Evolutionary conservation across 2,797 vertebrate species (phyloP).

Genomic region (Champsocephalus gunnari): DNA sequence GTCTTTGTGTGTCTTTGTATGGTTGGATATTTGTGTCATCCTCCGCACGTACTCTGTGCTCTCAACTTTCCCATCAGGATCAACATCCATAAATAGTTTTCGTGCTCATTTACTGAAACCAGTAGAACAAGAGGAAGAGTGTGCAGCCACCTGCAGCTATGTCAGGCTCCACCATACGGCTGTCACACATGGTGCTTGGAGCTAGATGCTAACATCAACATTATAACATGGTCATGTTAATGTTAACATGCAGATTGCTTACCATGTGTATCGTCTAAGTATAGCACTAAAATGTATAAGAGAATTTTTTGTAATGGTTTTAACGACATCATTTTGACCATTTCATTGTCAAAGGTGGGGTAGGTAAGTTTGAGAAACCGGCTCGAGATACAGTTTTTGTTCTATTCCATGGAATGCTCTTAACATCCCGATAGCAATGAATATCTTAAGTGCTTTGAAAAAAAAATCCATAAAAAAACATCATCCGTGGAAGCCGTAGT

Average conservation of each 20-base stretch:
- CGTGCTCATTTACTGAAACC: background rate
- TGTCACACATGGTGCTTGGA: background rate
- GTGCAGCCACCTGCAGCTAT: background rate
- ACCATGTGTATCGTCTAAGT: background rate
- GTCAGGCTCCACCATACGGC: too few relatives aligned
- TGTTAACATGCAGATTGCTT: background rate
- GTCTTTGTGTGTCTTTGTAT: background rate
- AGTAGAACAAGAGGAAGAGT: background rate
- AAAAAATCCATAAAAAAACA: too few relatives aligned
- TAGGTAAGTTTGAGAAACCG: too few relatives aligned
- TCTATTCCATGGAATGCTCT: too few relatives aligned
- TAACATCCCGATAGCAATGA: too few relatives aligned
- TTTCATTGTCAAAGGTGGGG: too few relatives aligned
- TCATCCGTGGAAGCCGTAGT: too few relatives aligned
- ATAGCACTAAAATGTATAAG: background rate
- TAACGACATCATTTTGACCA: background rate
- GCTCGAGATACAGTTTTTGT: too few relatives aligned
- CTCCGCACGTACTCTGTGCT: background rate
- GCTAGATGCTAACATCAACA: background rate
- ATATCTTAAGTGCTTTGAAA: too few relatives aligned
- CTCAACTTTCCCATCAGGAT: background rate
- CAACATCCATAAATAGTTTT: background rate
- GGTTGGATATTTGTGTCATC: background rate
- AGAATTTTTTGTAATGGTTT: fast-evolving
- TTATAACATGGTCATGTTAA: background rate